Evolutionary conservation across 2,888 invertebrate species (phyloP).

Genomic region (Heliconius ethilla): DNA sequence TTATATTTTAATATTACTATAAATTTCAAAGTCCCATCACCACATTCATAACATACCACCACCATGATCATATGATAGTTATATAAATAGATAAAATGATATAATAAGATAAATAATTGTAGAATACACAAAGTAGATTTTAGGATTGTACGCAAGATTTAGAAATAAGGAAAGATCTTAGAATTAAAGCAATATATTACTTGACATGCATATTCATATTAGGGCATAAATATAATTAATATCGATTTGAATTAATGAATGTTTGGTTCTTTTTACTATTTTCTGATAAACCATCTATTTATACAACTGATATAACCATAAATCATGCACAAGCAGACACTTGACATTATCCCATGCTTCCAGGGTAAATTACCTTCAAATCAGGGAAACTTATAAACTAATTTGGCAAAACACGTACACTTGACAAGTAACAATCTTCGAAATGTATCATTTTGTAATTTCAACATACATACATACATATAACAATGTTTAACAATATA

Average conservation of each 20-base stretch:
- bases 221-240: not conserved
- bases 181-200: not conserved
- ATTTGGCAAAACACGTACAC: not conserved
- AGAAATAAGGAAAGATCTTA: not conserved
- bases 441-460: not conserved
- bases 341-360: constrained; percentile 19
- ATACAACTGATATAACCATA: constrained; percentile 26
- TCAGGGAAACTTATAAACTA: not conserved
- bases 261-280: not conserved
- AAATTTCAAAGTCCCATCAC: constrained; percentile 30
- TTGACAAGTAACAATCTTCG: not conserved
- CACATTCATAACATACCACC: constrained; percentile 32
- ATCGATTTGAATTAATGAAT: not conserved
- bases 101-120: not conserved
- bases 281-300: constrained; percentile 3
- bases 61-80: constrained; percentile 35
- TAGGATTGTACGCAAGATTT: not conserved
- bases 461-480: not conserved
- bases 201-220: not conserved
- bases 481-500: not conserved
- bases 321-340: constrained; percentile 15
- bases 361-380: not conserved
- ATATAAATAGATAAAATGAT: constrained; percentile 19
- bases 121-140: not conserved
- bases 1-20: not conserved